These are phyloP conservation scores for Luehdorfia chinensis DNA, from an alignment of 1,140 invertebrate genomes.

Conservation along the genomic window DNA sequence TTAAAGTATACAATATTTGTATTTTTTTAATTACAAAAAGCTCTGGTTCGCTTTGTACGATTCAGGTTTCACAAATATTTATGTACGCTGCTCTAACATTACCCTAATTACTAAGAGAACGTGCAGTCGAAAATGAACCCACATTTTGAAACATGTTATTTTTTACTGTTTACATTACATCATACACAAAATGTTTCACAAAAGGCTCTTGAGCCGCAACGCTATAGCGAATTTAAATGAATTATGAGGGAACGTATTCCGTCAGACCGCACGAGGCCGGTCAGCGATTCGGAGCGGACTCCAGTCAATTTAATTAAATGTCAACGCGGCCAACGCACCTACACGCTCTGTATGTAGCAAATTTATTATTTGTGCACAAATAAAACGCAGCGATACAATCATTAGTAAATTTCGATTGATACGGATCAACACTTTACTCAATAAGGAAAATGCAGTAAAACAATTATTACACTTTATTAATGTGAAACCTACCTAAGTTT, in stretches of 20 bases:
- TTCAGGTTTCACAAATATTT: no score
- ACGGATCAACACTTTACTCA: no score
- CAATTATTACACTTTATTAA: no score
- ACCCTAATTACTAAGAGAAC: no score
- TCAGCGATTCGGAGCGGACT: conserved; percentile 43
- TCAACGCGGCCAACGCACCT: conserved; percentile 48
- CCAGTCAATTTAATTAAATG: conserved; percentile 67
- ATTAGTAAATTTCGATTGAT: conserved; percentile 9
- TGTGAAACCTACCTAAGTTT: no score
- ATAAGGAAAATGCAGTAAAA: no score
- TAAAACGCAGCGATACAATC: conserved; percentile 1
- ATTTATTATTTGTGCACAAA: conserved; percentile 37
- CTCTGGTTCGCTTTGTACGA: no score
- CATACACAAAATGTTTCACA: conserved; percentile 4
- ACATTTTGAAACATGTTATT: no score
- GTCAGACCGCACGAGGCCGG: conserved; percentile 33
- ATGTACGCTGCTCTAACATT: no score
- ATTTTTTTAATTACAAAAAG: no score
- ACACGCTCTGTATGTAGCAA: conserved; percentile 29
- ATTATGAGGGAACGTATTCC: conserved; percentile 26
- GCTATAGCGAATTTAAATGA: conserved; percentile 26
- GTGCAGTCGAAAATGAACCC: no score
- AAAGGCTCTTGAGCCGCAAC: conserved; percentile 2
- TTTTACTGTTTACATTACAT: background rate
- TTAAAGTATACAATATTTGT: no score